A percentile compares a stretch with the other conserved stretches of the same genome.
phyloP scores from a whole-genome alignment of 92 coral and sea anemone genomes.

The Parazoanthus darwini region DNA sequence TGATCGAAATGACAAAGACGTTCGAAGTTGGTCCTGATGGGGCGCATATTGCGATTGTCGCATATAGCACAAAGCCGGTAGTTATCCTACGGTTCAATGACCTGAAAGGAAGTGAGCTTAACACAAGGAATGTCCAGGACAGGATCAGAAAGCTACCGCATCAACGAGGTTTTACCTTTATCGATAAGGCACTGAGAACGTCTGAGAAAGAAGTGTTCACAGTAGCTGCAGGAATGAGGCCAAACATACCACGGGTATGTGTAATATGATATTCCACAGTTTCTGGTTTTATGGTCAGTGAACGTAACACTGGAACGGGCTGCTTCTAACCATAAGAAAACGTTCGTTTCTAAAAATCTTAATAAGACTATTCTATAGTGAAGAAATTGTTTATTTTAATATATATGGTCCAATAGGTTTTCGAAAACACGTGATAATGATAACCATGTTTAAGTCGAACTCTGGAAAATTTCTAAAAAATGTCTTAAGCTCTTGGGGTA shows the following conservation, averaged over 20 bases:
- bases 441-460: too few relatives aligned
- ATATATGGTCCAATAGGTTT: too few relatives aligned
- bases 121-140: not conserved
- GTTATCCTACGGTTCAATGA: slow-evolving; percentile 1
- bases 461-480: too few relatives aligned
- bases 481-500: too few relatives aligned
- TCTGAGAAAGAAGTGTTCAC: not conserved
- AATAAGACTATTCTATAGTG: too few relatives aligned
- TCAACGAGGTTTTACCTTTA: slow-evolving; percentile 7
- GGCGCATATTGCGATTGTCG: slow-evolving; percentile 9
- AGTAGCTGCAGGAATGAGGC: slow-evolving; percentile 18
- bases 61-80: not conserved
- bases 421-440: too few relatives aligned
- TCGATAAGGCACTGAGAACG: not conserved
- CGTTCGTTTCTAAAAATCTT: too few relatives aligned
- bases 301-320: too few relatives aligned
- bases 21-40: not conserved
- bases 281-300: too few relatives aligned
- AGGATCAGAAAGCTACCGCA: not conserved
- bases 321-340: too few relatives aligned
- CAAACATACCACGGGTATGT: slow-evolving; percentile 14
- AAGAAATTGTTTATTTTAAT: too few relatives aligned
- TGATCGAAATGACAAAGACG: not conserved
- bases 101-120: not conserved
- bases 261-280: not conserved